phyloP scores from a whole-genome alignment of 2,797 vertebrate species.

The Sebastes goodei region DNA sequence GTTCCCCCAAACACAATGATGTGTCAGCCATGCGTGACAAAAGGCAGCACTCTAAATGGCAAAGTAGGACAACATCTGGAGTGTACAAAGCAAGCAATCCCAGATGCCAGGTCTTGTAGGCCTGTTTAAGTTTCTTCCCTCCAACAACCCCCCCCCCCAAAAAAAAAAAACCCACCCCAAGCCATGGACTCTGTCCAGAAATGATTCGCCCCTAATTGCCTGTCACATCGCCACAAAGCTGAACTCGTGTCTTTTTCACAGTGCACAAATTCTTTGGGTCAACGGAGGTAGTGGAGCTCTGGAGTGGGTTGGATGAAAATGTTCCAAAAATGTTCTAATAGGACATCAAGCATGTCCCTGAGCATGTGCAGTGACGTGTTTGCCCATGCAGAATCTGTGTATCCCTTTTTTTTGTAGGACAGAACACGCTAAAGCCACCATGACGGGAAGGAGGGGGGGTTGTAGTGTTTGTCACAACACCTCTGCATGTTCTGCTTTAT shows the following conservation, averaged over 20 bases:
- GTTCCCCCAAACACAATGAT: constrained; percentile 26
- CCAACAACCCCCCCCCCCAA: background rate
- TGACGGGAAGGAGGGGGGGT: background rate
- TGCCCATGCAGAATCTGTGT: constrained; percentile 43
- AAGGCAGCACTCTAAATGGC: constrained; percentile 35
- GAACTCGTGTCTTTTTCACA: background rate
- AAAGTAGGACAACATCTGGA: constrained; percentile 70
- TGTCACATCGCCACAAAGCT: constrained; percentile 44
- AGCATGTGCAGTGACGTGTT: constrained; percentile 48
- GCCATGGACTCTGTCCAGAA: constrained; percentile 20
- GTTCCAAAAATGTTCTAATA: constrained; percentile 43
- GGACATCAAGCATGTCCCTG: constrained; percentile 32
- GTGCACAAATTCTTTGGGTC: constrained; percentile 22
- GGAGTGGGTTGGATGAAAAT: constrained; percentile 13
- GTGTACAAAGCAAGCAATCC: constrained; percentile 21
- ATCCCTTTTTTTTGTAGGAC: constrained; percentile 2
- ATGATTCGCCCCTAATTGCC: constrained; percentile 44
- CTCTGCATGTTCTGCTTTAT: constrained; percentile 14
- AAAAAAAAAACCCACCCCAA: background rate
- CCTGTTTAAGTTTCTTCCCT: background rate
- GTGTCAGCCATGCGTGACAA: constrained; percentile 36
- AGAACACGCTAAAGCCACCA: constrained; percentile 10
- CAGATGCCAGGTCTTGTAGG: constrained; percentile 34
- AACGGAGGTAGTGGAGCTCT: background rate
- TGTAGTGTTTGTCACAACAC: constrained; percentile 32